A percentile compares a stretch with the other conserved stretches of the same genome.
These are phyloP conservation scores for Cnemophilus loriae DNA, from an alignment of 2,113 vertebrate species.

Conservation along the genomic window DNA sequence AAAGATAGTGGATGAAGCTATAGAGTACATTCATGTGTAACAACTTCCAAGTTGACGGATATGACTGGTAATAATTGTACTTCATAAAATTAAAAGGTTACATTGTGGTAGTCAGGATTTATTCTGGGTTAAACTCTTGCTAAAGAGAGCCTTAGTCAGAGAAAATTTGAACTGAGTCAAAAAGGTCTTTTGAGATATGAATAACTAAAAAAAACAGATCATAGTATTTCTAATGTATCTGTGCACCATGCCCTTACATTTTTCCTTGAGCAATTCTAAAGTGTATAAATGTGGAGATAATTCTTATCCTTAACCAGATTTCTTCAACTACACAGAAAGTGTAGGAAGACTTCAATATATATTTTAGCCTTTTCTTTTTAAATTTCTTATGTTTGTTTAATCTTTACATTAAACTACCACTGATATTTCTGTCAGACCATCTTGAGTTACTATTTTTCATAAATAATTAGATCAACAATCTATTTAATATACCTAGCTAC, in stretches of 20 bases:
- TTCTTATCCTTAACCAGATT: background rate
- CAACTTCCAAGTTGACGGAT: background rate
- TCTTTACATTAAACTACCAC: background rate
- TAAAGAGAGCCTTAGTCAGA: background rate
- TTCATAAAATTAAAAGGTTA: background rate
- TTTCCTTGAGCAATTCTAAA: background rate
- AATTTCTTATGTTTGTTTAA: background rate
- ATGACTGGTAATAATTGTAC: background rate
- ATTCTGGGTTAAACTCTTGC: background rate
- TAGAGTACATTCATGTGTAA: background rate
- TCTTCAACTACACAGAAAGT: background rate
- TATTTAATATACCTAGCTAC: background rate
- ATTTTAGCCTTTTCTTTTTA: background rate
- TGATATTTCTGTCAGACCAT: background rate
- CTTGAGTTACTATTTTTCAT: background rate
- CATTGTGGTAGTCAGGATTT: background rate
- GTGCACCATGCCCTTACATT: background rate
- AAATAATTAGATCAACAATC: background rate
- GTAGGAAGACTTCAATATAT: background rate
- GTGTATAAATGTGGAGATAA: background rate
- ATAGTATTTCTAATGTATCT: background rate
- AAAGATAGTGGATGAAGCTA: background rate
- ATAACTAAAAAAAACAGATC: background rate
- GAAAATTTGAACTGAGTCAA: background rate
- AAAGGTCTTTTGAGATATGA: background rate